Conservation (phyloP, 2,888 invertebrate species). For the Agonopterix arenella region DNA sequence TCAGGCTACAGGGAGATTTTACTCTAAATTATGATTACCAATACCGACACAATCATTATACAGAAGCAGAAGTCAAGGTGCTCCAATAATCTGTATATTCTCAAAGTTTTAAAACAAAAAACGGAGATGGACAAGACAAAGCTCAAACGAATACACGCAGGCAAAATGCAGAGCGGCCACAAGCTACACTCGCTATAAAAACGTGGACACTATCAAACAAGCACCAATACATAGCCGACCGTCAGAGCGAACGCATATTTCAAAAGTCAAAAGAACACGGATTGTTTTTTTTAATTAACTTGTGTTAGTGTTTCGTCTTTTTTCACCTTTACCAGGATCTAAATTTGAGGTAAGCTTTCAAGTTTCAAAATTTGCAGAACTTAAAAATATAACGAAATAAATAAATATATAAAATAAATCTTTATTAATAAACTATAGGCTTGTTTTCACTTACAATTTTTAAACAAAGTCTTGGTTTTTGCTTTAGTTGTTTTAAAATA, state of each 20-base stretch:
- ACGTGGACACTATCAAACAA: constrained; percentile 50
- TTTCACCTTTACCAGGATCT: constrained; percentile 49
- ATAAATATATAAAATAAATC: background rate
- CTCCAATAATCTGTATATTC: no score
- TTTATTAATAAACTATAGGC: background rate
- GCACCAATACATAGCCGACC: constrained; percentile 66
- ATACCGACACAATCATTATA: no score
- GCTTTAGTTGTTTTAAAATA: background rate
- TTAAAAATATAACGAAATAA: background rate
- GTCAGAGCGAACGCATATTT: constrained; percentile 59
- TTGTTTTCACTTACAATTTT: no score
- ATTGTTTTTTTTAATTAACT: constrained; percentile 25
- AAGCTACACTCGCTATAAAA: constrained; percentile 53
- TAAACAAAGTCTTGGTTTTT: background rate
- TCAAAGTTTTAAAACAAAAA: background rate
- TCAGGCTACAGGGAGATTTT: no score
- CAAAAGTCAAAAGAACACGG: constrained; percentile 31
- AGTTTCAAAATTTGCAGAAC: background rate
- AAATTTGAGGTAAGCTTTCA: constrained; percentile 54
- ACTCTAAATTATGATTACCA: no score
- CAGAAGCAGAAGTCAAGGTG: no score
- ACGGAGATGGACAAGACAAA: constrained; percentile 14
- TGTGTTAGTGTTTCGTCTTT: constrained; percentile 48
- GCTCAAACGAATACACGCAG: constrained; percentile 16
- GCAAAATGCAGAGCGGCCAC: constrained; percentile 22